These are phyloP conservation scores for Drosophila melanogaster DNA, from an alignment of 1,140 invertebrate species.

Conservation along the genomic window Release_6_plus_ISO1_MT NT_033777.3:6868501-6869000, in stretches of 20 bases:
- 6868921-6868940: neutral
- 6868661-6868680: slow-evolving; percentile 72
- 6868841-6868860: neutral
- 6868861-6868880: neutral
- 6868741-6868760: slow-evolving; percentile 48
- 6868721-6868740: slow-evolving; percentile 45
- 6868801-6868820: neutral
- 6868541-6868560: slow-evolving; percentile 64
- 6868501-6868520: slow-evolving; percentile 80
- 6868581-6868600: slow-evolving; percentile 61
- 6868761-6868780: neutral
- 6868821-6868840: no score
- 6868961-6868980: neutral
- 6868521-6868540: slow-evolving; percentile 68
- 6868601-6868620: slow-evolving; percentile 34
- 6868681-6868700: slow-evolving; percentile 82
- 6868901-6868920: neutral
- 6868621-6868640: neutral
- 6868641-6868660: slow-evolving; percentile 13
- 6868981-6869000: neutral
- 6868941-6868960: neutral
- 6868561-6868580: slow-evolving; percentile 14
- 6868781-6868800: neutral
- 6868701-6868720: slow-evolving; percentile 73
- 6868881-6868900: neutral